Conservation (phyloP, 2,113 vertebrate genomes). For the mouse (Mus musculus) region DNA sequence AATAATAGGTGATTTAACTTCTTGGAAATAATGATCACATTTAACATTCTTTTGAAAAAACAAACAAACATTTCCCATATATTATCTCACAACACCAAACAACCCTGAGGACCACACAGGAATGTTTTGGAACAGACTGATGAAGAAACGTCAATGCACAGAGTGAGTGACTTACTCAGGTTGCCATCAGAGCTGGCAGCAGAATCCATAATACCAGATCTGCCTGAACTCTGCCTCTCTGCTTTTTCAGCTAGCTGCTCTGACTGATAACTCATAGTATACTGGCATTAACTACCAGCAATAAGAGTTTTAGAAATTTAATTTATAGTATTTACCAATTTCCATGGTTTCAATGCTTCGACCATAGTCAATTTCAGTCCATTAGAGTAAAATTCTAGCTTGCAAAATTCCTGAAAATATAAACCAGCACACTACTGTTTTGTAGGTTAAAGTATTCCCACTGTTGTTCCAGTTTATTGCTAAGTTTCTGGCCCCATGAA, state of each 20-base stretch:
- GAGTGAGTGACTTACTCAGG: background rate
- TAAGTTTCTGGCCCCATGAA: background rate
- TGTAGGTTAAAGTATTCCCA: background rate
- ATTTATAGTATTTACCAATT: background rate
- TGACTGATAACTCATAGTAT: background rate
- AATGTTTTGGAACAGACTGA: constrained; percentile 16
- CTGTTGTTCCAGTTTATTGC: background rate
- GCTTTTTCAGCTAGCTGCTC: background rate
- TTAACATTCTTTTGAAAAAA: constrained; percentile 19
- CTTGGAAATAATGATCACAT: constrained; percentile 23
- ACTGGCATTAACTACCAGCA: background rate
- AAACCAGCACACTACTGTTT: background rate
- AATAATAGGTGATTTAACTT: background rate
- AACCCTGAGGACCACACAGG: background rate
- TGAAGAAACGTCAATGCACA: background rate
- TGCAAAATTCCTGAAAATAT: constrained; percentile 14
- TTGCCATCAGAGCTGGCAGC: background rate
- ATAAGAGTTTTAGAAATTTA: background rate
- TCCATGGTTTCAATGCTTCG: background rate
- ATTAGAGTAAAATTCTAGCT: background rate
- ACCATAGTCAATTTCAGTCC: background rate
- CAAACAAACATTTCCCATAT: background rate
- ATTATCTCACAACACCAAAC: background rate
- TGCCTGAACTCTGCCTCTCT: background rate
- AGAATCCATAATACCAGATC: background rate